Conservation (phyloP, 2,888 invertebrate species). For the Cephus pygmeus region DNA sequence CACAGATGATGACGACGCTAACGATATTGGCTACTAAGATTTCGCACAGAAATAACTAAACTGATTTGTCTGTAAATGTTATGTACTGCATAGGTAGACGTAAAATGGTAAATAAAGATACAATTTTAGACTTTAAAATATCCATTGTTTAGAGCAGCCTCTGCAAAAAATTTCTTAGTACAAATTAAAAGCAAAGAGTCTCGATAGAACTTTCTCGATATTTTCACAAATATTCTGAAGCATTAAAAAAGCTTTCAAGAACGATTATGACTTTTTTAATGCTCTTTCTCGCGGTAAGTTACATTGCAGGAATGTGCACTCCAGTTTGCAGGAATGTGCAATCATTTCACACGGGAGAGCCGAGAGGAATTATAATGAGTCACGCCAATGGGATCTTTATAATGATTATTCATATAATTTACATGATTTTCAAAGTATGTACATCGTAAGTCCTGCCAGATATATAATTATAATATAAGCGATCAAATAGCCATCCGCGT, state of each 20-base stretch:
- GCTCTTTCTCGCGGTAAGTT: background rate
- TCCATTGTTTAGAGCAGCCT: background rate
- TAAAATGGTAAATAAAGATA: background rate
- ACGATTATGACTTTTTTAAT: background rate
- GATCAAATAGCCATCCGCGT: background rate
- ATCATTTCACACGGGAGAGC: background rate
- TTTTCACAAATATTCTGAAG: too few relatives aligned
- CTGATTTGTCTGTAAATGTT: background rate
- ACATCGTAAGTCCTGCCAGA: background rate
- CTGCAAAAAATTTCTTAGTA: background rate
- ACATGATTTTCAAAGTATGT: background rate
- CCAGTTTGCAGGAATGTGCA: background rate
- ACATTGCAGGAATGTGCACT: background rate
- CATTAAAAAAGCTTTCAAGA: background rate
- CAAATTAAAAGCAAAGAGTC: background rate
- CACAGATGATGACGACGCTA: background rate
- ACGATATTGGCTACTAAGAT: background rate
- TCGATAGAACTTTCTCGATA: background rate
- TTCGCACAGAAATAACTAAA: background rate
- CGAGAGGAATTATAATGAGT: background rate
- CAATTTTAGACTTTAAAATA: background rate
- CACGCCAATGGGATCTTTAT: background rate
- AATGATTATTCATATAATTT: background rate
- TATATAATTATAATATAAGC: background rate
- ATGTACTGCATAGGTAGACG: background rate